A percentile compares a stretch with the other conserved stretches of the same genome.
Conservation (phyloP, 2,113 vertebrate species). For the Cygnus buccinator region DNA sequence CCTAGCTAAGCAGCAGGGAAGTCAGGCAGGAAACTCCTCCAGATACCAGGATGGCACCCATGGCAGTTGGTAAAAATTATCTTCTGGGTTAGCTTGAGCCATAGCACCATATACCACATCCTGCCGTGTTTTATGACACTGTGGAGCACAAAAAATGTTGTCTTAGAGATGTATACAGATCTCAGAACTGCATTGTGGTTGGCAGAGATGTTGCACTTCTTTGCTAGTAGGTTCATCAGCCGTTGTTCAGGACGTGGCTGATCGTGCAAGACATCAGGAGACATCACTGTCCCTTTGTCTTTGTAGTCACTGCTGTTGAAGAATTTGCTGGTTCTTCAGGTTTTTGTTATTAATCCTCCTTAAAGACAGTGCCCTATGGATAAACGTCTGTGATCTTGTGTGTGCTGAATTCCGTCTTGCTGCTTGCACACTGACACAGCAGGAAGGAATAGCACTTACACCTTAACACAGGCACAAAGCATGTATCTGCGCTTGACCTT, state of each 20-base stretch:
- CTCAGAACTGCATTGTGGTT: background rate
- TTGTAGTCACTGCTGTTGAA: background rate
- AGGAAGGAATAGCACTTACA: background rate
- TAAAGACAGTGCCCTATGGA: background rate
- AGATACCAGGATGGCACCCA: fast-evolving
- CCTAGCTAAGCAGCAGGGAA: background rate
- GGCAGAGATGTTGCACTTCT: background rate
- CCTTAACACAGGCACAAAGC: background rate
- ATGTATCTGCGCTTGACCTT: fast-evolving
- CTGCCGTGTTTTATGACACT: fast-evolving
- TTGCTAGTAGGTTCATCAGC: too few relatives aligned
- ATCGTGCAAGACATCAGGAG: fast-evolving
- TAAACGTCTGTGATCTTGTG: fast-evolving
- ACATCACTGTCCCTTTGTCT: fast-evolving
- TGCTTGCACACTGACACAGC: fast-evolving
- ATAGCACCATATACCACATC: fast-evolving
- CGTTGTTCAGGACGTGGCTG: background rate
- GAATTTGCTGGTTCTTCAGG: background rate
- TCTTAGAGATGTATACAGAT: fast-evolving
- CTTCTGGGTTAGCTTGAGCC: background rate
- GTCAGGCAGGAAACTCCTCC: background rate
- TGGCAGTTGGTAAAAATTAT: fast-evolving
- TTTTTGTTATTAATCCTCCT: background rate
- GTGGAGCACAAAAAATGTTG: background rate
- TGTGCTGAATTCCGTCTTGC: background rate